Conservation (phyloP, 1,140 invertebrate species). For the Oedothorax gibbosus region DNA sequence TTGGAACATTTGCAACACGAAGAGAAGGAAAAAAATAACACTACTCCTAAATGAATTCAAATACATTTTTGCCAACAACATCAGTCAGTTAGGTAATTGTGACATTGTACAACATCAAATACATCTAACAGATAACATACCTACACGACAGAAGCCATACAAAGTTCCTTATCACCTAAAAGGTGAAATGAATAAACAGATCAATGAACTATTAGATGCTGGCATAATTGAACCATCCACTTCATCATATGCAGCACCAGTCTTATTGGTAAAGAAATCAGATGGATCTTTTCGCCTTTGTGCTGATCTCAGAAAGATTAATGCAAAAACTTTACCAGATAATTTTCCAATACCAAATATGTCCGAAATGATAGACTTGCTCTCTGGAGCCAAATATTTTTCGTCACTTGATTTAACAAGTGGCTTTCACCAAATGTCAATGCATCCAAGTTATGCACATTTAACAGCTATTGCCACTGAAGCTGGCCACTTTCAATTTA, state of each 20-base stretch:
- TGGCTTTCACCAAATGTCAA: conserved; percentile 56
- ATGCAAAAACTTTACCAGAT: conserved; percentile 50
- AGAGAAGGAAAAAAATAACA: background rate
- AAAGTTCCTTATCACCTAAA: background rate
- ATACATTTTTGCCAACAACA: background rate
- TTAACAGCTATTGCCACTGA: conserved; percentile 55
- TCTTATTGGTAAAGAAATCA: conserved; percentile 65
- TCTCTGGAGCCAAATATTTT: conserved; percentile 29
- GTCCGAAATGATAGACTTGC: background rate
- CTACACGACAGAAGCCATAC: background rate
- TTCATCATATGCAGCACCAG: conserved; percentile 68
- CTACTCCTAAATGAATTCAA: background rate
- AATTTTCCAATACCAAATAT: conserved; percentile 13
- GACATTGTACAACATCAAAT: background rate
- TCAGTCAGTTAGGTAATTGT: background rate
- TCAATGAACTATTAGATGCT: conserved; percentile 62
- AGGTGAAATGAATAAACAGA: conserved; percentile 9
- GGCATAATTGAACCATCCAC: conserved; percentile 66
- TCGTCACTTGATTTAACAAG: conserved; percentile 47
- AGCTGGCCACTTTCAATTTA: conserved; percentile 56
- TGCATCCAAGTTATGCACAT: background rate
- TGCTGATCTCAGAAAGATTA: conserved; percentile 66
- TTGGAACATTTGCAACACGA: background rate
- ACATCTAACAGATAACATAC: conserved; percentile 3
- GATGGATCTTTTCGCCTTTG: conserved; percentile 64